Evolutionary conservation across 2,888 invertebrate genomes (phyloP).

Genomic region (Drosophila kanekoi): DNA sequence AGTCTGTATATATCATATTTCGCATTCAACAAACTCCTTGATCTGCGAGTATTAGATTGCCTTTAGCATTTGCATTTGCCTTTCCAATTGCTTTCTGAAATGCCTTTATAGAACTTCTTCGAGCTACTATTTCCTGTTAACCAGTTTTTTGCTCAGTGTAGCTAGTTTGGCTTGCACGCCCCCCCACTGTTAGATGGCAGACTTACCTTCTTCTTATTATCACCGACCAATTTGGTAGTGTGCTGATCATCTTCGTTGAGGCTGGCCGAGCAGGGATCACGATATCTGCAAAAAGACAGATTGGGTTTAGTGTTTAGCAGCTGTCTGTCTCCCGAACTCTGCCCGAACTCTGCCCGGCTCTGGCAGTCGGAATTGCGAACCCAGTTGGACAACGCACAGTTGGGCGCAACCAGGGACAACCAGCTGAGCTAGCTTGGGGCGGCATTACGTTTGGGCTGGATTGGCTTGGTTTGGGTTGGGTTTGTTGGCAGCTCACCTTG

Average conservation of each 20-base stretch:
- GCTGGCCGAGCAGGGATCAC: conserved; percentile 96
- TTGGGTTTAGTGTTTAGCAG: conserved; percentile 51
- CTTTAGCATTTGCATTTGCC: no score
- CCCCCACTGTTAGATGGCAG: conserved; percentile 45
- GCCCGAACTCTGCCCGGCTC: conserved; percentile 1
- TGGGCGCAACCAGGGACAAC: conserved; percentile 26
- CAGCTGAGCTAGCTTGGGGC: conserved; percentile 14
- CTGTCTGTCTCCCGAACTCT: conserved; percentile 25
- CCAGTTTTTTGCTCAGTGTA: conserved; percentile 30
- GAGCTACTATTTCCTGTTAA: not conserved
- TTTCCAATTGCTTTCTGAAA: no score
- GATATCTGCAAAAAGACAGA: conserved; percentile 86
- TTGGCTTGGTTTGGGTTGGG: not conserved
- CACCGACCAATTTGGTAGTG: conserved; percentile 95
- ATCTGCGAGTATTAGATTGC: no score
- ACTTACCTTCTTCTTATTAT: conserved; percentile 92
- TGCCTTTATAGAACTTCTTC: no score
- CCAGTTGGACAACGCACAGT: conserved; percentile 22
- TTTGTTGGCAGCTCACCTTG: conserved; percentile 86
- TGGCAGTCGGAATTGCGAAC: not conserved
- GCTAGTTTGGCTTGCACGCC: conserved; percentile 15
- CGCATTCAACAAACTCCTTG: no score
- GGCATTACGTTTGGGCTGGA: not conserved
- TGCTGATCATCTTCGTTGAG: conserved; percentile 95
- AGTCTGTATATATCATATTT: no score